A percentile compares a stretch with the other conserved stretches of the same genome.
phyloP scores from a whole-genome alignment of 2,113 vertebrate species.

The Diadophis punctatus region DNA sequence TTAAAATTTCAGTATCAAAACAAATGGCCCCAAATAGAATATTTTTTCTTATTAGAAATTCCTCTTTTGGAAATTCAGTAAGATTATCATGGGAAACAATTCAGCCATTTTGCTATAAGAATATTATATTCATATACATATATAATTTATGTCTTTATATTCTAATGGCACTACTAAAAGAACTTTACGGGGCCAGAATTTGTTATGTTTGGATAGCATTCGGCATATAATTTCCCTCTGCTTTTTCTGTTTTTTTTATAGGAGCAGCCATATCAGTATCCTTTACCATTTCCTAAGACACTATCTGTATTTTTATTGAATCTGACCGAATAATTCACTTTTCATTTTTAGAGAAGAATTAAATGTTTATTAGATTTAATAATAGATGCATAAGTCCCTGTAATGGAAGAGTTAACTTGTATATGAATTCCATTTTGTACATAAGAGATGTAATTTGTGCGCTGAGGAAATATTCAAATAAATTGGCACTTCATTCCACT shows the following conservation, averaged over 20 bases:
- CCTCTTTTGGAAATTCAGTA: not conserved
- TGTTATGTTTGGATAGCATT: slow-evolving; percentile 1
- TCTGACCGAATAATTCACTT: not conserved
- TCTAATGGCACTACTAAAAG: not conserved
- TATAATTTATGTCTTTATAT: not conserved
- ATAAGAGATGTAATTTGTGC: not conserved
- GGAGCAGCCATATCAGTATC: not conserved
- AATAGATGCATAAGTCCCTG: slow-evolving; percentile 11
- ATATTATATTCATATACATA: not conserved
- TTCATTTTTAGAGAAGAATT: not conserved
- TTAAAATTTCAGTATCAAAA: not conserved
- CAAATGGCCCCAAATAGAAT: not conserved
- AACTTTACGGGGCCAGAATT: not conserved
- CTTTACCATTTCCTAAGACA: slow-evolving; percentile 21
- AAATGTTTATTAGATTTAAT: not conserved
- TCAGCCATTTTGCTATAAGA: not conserved
- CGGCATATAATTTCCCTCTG: not conserved
- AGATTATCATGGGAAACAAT: not conserved
- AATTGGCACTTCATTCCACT: slow-evolving; percentile 51
- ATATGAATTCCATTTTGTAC: slow-evolving; percentile 36
- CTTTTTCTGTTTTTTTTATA: not conserved
- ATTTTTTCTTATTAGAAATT: not conserved
- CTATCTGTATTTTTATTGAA: slow-evolving; percentile 15
- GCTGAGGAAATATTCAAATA: slow-evolving; percentile 43
- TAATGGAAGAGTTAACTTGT: slow-evolving; percentile 26